Percentiles rank a stretch among this genome's conserved stretches.
These are phyloP conservation scores for Euzetes globulus DNA, from an alignment of 2,888 invertebrate genomes.

Conservation along the genomic window DNA sequence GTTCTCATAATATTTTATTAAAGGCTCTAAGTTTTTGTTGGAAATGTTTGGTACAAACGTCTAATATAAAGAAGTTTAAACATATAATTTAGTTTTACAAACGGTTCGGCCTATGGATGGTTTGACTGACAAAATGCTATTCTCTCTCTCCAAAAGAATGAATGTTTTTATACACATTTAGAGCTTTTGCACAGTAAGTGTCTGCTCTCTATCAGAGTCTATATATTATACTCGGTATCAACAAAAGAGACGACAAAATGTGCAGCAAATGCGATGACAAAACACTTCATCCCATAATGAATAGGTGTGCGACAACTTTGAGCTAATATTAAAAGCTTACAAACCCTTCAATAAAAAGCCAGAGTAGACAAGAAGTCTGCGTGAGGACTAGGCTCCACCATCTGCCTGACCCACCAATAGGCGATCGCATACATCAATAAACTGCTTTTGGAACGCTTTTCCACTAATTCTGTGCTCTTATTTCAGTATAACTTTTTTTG, in stretches of 20 bases:
- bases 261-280: slow-evolving; percentile 15
- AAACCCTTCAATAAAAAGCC: slow-evolving; percentile 14
- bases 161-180: neutral
- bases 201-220: neutral
- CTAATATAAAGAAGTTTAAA: no score
- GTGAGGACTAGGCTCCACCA: neutral
- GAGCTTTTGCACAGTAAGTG: neutral
- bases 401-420: neutral
- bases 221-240: neutral
- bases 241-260: slow-evolving; percentile 20
- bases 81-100: slow-evolving; percentile 15
- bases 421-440: neutral
- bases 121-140: slow-evolving; percentile 5
- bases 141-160: neutral
- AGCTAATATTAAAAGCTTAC: slow-evolving; percentile 27
- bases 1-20: no score
- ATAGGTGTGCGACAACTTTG: slow-evolving; percentile 9
- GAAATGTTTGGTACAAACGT: no score
- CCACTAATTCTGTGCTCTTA: neutral
- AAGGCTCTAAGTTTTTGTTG: no score
- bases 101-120: no score
- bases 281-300: slow-evolving; percentile 25
- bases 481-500: neutral
- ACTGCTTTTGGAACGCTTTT: no score
- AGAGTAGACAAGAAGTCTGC: slow-evolving; percentile 19